These are phyloP conservation scores for Nansenia antarctica DNA, from an alignment of 2,113 vertebrate genomes.

Conservation along the genomic window DNA sequence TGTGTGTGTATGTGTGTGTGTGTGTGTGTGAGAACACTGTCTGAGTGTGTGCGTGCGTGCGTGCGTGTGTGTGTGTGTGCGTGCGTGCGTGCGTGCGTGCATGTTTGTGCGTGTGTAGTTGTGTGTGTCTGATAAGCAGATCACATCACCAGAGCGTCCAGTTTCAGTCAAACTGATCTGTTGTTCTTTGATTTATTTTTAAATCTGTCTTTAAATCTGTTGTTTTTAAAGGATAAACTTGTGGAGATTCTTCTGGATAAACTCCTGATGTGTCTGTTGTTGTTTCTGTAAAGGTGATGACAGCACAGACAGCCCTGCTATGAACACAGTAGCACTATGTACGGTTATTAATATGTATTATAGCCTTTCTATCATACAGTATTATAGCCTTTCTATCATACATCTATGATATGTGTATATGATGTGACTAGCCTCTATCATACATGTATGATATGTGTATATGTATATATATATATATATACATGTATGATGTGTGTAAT, in stretches of 20 bases:
- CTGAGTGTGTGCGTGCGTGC: background rate
- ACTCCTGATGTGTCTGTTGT: background rate
- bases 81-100: slow-evolving; percentile 41
- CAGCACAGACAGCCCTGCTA: too few species aligned
- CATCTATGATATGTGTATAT: slow-evolving; percentile 39
- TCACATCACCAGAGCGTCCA: background rate
- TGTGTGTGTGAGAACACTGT: background rate
- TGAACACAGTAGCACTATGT: too few species aligned
- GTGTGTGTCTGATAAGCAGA: background rate
- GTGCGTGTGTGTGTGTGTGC: too few species aligned
- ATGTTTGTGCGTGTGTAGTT: background rate
- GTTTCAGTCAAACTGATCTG: background rate
- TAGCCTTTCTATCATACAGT: too few species aligned
- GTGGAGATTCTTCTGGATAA: background rate
- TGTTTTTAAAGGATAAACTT: background rate
- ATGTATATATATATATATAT: too few species aligned
- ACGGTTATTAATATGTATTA: too few species aligned
- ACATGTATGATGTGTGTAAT: too few species aligned
- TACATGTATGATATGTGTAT: slow-evolving; percentile 14
- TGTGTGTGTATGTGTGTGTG: slow-evolving; percentile 27
- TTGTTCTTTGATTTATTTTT: background rate
- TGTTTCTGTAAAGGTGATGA: too few species aligned
- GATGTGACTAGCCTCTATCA: too few species aligned
- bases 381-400: too few species aligned
- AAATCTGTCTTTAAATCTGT: background rate